A percentile compares a stretch with the other conserved stretches of the same genome.
phyloP scores from a whole-genome alignment of 2,797 vertebrate genomes.

The Sandelia bainsii region DNA sequence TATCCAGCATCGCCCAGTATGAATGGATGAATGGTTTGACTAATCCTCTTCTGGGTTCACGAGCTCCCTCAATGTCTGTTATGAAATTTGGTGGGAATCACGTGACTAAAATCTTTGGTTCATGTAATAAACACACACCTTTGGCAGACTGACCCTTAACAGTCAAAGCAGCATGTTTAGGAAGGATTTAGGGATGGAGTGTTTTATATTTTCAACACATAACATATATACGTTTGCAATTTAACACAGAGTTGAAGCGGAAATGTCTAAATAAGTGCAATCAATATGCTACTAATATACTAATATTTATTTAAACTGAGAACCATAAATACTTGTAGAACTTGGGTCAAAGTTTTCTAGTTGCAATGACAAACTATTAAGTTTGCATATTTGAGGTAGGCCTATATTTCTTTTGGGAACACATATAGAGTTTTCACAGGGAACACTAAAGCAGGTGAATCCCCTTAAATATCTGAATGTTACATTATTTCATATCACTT shows the following conservation, averaged over 20 bases:
- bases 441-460: conserved; percentile 33
- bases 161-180: no score
- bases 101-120: neutral
- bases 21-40: conserved; percentile 29
- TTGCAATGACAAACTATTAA: neutral
- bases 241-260: neutral
- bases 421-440: conserved; percentile 1
- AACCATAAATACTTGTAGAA: neutral
- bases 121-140: neutral
- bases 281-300: no score
- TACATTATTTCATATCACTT: conserved; percentile 63
- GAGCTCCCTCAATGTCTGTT: conserved; percentile 6
- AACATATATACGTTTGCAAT: neutral
- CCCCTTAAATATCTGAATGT: conserved; percentile 50
- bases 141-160: neutral
- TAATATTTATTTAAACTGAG: no score
- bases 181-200: no score
- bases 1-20: conserved; percentile 10
- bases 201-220: neutral
- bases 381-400: neutral
- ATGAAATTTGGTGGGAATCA: conserved; percentile 33
- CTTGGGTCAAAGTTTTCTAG: neutral
- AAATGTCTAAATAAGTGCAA: neutral
- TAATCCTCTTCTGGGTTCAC: conserved; percentile 28
- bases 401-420: neutral